Conservation (phyloP, 2,113 vertebrate genomes). For the Salvator merianae region DNA sequence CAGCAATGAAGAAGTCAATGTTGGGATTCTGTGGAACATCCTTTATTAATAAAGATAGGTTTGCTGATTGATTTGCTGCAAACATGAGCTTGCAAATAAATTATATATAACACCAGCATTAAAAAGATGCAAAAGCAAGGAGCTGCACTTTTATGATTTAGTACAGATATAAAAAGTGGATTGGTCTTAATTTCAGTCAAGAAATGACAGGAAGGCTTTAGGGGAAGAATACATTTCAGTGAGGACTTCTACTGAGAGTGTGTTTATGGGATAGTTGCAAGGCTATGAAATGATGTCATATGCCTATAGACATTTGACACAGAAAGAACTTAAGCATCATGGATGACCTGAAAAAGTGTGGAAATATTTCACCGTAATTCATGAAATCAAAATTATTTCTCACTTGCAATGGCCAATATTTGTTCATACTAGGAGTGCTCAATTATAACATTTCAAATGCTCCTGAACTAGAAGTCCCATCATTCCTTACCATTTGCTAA, state of each 20-base stretch:
- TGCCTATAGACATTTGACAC: not conserved
- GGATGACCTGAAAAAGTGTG: not conserved
- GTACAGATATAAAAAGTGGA: conserved; percentile 14
- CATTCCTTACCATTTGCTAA: too few species aligned
- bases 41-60: conserved; percentile 57
- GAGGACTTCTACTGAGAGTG: not conserved
- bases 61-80: conserved; percentile 61
- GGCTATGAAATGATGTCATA: too few species aligned
- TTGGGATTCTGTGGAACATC: conserved; percentile 45
- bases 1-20: conserved; percentile 62
- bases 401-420: not conserved
- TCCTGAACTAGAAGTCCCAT: too few species aligned
- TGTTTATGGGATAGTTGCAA: not conserved
- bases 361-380: not conserved
- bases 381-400: not conserved
- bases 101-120: conserved; percentile 42
- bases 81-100: conserved; percentile 58
- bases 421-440: not conserved
- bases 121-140: not conserved
- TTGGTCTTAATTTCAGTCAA: conserved; percentile 13
- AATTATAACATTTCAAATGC: not conserved
- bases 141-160: conserved; percentile 26
- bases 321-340: not conserved
- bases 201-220: conserved; percentile 2
- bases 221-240: not conserved